phyloP scores from a whole-genome alignment of 2,113 vertebrate species.

The Sander lucioperca region DNA sequence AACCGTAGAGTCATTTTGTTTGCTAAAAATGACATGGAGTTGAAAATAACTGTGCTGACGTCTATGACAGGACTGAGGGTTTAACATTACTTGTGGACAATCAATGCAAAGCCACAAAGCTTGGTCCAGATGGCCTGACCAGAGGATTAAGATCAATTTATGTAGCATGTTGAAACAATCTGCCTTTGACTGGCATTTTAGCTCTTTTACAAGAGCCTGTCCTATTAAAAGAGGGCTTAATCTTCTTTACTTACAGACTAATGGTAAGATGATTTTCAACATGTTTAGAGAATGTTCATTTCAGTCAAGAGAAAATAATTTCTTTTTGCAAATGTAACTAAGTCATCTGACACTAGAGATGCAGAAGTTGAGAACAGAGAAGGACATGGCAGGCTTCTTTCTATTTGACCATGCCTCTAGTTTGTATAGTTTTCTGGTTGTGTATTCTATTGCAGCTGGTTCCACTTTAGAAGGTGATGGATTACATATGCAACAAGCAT shows the following conservation, averaged over 20 bases:
- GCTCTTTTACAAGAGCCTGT: slow-evolving; percentile 15
- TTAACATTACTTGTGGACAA: slow-evolving; percentile 38
- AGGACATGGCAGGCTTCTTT: neutral
- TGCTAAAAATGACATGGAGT: neutral
- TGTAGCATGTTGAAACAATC: slow-evolving; percentile 64
- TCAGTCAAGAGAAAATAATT: neutral
- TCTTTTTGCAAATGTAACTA: neutral
- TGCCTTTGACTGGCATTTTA: slow-evolving; percentile 46
- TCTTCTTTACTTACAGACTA: slow-evolving; percentile 38
- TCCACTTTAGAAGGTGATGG: neutral
- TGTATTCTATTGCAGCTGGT: neutral
- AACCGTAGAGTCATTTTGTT: neutral
- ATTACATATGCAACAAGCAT: neutral
- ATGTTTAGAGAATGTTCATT: slow-evolving; percentile 11
- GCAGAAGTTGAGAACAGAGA: neutral
- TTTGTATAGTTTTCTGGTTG: neutral
- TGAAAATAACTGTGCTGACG: neutral
- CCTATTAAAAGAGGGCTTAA: slow-evolving; percentile 54
- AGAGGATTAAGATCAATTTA: slow-evolving; percentile 73
- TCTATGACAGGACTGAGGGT: slow-evolving; percentile 19
- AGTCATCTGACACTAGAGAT: neutral
- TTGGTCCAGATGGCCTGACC: slow-evolving; percentile 68
- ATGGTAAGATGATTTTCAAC: slow-evolving; percentile 22
- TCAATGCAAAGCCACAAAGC: slow-evolving; percentile 57
- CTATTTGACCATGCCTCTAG: neutral